Evolutionary conservation across 2,888 invertebrate genomes (phyloP), one percentile per base, ranked within the genome.

Genomic region (Cancer borealis): DNA sequence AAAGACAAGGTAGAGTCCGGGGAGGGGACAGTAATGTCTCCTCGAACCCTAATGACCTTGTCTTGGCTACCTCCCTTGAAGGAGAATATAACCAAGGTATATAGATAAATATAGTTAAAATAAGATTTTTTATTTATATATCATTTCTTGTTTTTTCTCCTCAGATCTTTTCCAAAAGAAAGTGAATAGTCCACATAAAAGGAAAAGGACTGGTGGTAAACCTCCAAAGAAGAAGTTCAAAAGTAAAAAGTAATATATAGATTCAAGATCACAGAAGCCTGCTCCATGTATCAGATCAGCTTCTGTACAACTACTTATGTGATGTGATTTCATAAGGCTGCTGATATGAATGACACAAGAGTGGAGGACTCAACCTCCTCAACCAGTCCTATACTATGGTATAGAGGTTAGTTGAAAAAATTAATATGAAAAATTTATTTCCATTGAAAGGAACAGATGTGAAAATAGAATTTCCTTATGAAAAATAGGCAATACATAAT

Each of bases 141-240:
- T 26, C 46, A 45, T 92, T 26, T 2, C 6, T 17, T 60, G 4
- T 90, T 49, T 60, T 90, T 60, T 45, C 39, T 1, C 66, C 45
- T 12, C 91, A 91, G 91, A 91, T 8, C 91, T 91, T n/a, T 88
- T 88, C 54, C 49, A 54, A n/a, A 91, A 47, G 66, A 92, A 92
- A 49, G 73, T 84, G 14, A n/a, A 46, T 10, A 5, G 14, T 12
- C 39, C 30, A 39, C 39, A 47, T 10, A 92, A 92, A 79, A 92
- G 92, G 87, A 92, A 47, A 54, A 6, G 45, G 49, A 45, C 12
- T 30, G 92, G 87, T 47, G 47, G 47, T 87, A 79, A 79, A 84
- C 54, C 92, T 46, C 45, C 73, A 10, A 88, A 12, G 39, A 88
- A 92, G 54, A 88, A 92, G 47, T 54, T 84, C 30, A 92, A 92